Base-by-base conservation (phyloP, 1,140 invertebrate genomes). In the Calephelis nemesis region DNA sequence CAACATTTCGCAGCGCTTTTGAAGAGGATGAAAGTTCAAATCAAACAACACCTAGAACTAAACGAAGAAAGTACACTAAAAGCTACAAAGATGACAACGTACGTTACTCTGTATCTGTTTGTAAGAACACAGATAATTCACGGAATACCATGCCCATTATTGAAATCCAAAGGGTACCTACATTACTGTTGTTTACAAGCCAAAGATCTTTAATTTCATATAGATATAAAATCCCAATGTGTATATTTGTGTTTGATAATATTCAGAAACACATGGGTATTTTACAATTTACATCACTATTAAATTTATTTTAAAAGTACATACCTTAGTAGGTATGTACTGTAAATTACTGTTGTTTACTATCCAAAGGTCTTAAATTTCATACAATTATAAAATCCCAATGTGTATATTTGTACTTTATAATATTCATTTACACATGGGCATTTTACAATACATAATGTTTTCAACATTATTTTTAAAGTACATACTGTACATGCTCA, bases 21-120 rank as follows among this genome's bases (percentile, higher is more conserved):
- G 87, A 84, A 12, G 79, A 79, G n/a, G 83, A 85, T 13, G 77
- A 81, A 54, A 80, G 62, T 69, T 75, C 80, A 13, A 83, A 77
- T 72, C 79, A 81, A 67, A 71, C 81, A 4, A 40, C 65, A 48
- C 70, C 63, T 67, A 82, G 79, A 75, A 69, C 63, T 67, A 82
- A 81, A 74, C 72, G 79, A 73, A 85, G 77, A 67, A 84, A 83
- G 70, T 84, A 79, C 65, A 15, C 74, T 63, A 84, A 81, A 72
- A 67, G 60, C 72, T 82, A 74, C 75, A 82, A 82, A 77, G 78
- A 83, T 47, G 82, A 88, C 70, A 88, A 88, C 72, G 84, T 89
- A 89, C 81, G 84, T 88, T 90, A 85, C 82, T 85, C 85, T 65
- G 71, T 87, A 77, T 87, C 85, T 76, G 79, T 88, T 83, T 81